phyloP scores from a whole-genome alignment of 2,797 vertebrate species.

The Acanthornis magna region DNA sequence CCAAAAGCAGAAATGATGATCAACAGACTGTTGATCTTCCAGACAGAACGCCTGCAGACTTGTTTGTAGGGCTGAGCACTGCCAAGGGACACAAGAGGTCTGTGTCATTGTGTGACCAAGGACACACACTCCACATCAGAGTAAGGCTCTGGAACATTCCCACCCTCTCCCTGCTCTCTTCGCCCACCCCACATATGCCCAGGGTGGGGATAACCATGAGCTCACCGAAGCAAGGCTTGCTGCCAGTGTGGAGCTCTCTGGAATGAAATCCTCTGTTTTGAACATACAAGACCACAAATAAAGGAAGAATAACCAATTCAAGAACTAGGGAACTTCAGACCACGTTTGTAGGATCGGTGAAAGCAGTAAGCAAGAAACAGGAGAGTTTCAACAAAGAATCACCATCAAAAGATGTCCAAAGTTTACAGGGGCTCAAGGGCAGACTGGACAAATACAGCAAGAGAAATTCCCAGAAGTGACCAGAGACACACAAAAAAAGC shows the following conservation, averaged over 20 bases:
- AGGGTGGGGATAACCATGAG: neutral
- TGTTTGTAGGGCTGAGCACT: neutral
- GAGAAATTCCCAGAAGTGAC: neutral
- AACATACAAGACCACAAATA: neutral
- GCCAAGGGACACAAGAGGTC: neutral
- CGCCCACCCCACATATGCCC: accelerated
- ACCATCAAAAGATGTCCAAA: neutral
- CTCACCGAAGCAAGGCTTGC: neutral
- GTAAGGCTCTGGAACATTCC: neutral
- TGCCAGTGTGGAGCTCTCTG: neutral
- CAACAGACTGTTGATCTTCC: neutral
- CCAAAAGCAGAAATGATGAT: neutral
- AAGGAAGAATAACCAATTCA: neutral
- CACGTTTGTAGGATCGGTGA: neutral
- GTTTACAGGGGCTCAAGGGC: neutral
- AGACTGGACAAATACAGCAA: neutral
- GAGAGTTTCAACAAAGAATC: neutral
- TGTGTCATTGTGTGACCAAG: neutral
- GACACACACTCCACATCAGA: neutral
- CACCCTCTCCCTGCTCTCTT: neutral
- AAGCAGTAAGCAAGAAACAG: neutral
- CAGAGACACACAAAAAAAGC: neutral
- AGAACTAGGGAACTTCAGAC: neutral
- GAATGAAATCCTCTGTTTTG: neutral
- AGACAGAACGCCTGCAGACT: neutral